Conservation (phyloP, 2,888 invertebrate genomes). For the Dorcus parallelipipedus region DNA sequence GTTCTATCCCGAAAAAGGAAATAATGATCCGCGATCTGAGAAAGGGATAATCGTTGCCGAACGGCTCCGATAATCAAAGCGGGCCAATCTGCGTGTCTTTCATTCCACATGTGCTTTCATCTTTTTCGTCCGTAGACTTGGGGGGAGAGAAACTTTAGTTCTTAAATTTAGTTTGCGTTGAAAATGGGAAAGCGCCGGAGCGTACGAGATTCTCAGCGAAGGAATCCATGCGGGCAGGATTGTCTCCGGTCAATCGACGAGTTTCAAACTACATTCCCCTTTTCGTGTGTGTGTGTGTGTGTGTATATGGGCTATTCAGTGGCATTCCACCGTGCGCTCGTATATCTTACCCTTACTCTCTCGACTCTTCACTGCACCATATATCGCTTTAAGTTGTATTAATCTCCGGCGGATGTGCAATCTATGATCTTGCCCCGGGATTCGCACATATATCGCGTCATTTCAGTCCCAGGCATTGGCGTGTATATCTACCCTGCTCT, state of each 20-base stretch:
- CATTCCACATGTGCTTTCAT: constrained; percentile 27
- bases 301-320: constrained; percentile 5
- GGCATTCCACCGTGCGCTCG: constrained; percentile 13
- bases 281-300: constrained; percentile 2
- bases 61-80: constrained; percentile 38
- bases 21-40: constrained; percentile 30
- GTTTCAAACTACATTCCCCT: constrained; percentile 9
- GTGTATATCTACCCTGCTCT: constrained; percentile 28
- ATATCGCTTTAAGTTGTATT: constrained; percentile 23
- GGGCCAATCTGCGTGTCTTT: constrained; percentile 11
- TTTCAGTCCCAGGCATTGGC: constrained; percentile 18
- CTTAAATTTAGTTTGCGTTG: constrained; percentile 45
- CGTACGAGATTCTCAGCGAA: constrained; percentile 34
- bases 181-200: constrained; percentile 43
- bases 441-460: constrained; percentile 22
- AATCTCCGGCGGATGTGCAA: constrained; percentile 24
- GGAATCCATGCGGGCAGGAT: constrained; percentile 40
- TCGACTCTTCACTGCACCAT: constrained; percentile 7
- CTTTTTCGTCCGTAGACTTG: constrained; percentile 31
- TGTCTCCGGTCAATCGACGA: constrained; percentile 36
- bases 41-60: constrained; percentile 35
- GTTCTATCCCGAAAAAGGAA: constrained; percentile 23
- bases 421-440: constrained; percentile 22
- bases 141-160: constrained; percentile 42
- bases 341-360: constrained; percentile 13